Base-by-base conservation (phyloP, 1,140 invertebrate species). In the Ceratosolen fusciceps region DNA sequence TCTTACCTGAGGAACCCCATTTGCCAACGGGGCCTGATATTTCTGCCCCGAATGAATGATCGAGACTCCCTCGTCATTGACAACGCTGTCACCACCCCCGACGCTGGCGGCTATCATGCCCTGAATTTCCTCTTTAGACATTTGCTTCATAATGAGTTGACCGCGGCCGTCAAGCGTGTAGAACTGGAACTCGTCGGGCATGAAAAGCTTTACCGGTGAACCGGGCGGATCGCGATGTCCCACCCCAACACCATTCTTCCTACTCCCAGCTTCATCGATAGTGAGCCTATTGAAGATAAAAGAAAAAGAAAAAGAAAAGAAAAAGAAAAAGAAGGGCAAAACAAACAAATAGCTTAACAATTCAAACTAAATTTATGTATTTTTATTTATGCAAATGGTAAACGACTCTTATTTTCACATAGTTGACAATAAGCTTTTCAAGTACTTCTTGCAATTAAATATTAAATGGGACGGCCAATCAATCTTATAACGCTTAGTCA, bases 81-180 rank as follows among this genome's bases (percentile, higher is more conserved):
- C 19, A 19, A 21, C 3, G 14, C 85, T 83, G 68, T 93, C 93
- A 75, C 94, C 93, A 75, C 94, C 93, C 74, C 93, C 92, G 81
- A 95, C 94, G 4, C 95, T 95, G 37, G 93, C 94, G 1, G 95
- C 95, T 43, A 96, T 95, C 73, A 96, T 94, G 60, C 94, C 93
- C 85, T 96, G 94, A 76, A 96, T 96, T 89, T 96, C 94, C 83
- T 95, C 92, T 82, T 95, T 90, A 39, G 95, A 95, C 95, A 96
- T 96, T 43, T 96, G 90, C 81, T 94, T 91, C 84, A 95, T 96
- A 1, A 96, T 93, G 31, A 96, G 91, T 84, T 96, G 94, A 31
- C 95, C 95, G 60, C 93, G 93, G 83, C 95, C 94, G 84, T 96
- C 94, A 83, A 96, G 95, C 0, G 95, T 96, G 84, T 96, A 96